phyloP scores from a whole-genome alignment of 1,140 invertebrate genomes.

The Apis laboriosa region DNA sequence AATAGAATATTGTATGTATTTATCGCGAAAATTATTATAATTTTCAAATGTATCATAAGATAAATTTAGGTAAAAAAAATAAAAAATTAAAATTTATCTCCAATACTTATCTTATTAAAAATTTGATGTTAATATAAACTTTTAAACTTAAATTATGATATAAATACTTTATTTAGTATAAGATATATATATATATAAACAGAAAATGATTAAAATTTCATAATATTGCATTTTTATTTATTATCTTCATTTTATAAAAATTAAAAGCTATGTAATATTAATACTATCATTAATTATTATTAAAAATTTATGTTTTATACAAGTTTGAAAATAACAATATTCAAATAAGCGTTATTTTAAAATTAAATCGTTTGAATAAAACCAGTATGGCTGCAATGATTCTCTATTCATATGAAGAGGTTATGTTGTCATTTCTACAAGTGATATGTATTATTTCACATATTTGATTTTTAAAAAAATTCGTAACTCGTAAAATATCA shows the following conservation, averaged over 20 bases:
- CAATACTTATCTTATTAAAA: background rate
- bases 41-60: background rate
- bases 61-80: background rate
- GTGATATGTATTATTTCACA: constrained; percentile 18
- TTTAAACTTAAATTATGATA: background rate
- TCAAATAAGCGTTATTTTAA: background rate
- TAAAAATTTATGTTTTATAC: background rate
- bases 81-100: background rate
- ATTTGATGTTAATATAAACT: background rate
- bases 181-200: background rate
- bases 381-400: constrained; percentile 26
- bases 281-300: background rate
- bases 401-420: background rate
- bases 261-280: background rate
- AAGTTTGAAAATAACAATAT: no score
- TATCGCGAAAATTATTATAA: background rate
- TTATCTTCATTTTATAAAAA: background rate
- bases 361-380: background rate
- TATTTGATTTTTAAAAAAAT: background rate
- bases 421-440: constrained; percentile 16
- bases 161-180: background rate
- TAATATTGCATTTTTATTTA: background rate
- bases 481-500: background rate
- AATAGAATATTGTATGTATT: background rate
- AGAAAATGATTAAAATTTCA: no score